Conservation (phyloP, 2,113 vertebrate species). For the Psephotus haematonotus region DNA sequence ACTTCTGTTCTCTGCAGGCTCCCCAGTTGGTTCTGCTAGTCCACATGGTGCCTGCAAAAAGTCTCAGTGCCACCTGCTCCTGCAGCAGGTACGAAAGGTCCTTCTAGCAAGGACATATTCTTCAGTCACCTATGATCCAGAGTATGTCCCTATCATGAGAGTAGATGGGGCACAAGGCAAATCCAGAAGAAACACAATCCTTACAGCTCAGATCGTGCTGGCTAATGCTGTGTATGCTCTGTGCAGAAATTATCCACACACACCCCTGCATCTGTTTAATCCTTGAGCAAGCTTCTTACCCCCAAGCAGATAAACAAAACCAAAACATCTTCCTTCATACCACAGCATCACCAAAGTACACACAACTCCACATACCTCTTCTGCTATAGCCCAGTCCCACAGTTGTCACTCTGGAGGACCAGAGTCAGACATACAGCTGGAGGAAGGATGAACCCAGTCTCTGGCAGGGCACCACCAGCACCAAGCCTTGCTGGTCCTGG, state of each 20-base stretch:
- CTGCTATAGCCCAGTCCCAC: not conserved
- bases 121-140: not conserved
- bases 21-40: not conserved
- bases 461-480: not conserved
- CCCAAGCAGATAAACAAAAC: not conserved
- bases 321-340: not conserved
- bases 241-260: not conserved
- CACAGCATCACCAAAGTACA: not conserved
- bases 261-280: not conserved
- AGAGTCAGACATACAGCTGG: not conserved
- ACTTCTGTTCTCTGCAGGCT: not conserved
- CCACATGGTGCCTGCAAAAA: not conserved
- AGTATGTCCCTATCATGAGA: not conserved
- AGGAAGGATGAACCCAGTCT: not conserved
- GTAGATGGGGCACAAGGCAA: not conserved
- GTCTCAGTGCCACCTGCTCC: not conserved
- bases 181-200: not conserved
- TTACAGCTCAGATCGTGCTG: not conserved
- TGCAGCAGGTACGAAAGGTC: not conserved
- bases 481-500: not conserved
- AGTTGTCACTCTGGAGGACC: not conserved
- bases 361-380: not conserved
- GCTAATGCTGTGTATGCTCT: not conserved
- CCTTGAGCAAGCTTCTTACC: not conserved
- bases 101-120: not conserved